phyloP scores from a whole-genome alignment of 2,797 vertebrate genomes.

The Tinamus major region DNA sequence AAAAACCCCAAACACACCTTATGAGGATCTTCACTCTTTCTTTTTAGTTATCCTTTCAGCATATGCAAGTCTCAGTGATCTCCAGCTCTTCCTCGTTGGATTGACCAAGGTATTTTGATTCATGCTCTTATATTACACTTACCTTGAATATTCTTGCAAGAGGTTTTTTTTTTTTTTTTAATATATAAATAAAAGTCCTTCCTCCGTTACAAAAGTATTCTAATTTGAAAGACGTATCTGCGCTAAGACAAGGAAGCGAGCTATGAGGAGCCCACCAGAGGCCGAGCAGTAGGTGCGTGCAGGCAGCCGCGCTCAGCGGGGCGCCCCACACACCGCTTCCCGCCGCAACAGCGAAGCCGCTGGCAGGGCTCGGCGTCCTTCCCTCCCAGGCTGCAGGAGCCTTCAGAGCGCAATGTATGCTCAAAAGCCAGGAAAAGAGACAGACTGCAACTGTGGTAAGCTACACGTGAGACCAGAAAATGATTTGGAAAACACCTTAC shows the following conservation, averaged over 20 bases:
- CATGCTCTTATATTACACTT: neutral
- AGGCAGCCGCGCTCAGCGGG: no score
- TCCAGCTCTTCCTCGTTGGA: neutral
- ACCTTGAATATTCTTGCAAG: rapidly evolving
- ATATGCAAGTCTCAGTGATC: neutral
- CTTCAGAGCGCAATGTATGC: no score
- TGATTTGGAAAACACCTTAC: rapidly evolving
- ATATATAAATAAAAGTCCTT: no score
- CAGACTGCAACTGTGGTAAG: rapidly evolving
- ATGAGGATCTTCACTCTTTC: neutral
- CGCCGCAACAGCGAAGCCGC: no score
- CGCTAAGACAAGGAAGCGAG: no score
- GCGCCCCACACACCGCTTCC: neutral
- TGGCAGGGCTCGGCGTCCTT: no score
- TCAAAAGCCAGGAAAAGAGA: rapidly evolving
- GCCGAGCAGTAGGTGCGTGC: no score
- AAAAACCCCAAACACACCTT: no score
- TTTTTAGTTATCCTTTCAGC: neutral
- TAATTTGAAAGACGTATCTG: rapidly evolving
- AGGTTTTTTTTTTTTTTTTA: no score
- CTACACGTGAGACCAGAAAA: rapidly evolving
- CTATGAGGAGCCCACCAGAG: no score
- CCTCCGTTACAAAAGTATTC: rapidly evolving
- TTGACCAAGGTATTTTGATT: rapidly evolving
- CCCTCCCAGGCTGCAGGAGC: no score